Evolutionary conservation across 2,113 vertebrate species (phyloP).

Genomic region (Alaudala cheleensis): DNA sequence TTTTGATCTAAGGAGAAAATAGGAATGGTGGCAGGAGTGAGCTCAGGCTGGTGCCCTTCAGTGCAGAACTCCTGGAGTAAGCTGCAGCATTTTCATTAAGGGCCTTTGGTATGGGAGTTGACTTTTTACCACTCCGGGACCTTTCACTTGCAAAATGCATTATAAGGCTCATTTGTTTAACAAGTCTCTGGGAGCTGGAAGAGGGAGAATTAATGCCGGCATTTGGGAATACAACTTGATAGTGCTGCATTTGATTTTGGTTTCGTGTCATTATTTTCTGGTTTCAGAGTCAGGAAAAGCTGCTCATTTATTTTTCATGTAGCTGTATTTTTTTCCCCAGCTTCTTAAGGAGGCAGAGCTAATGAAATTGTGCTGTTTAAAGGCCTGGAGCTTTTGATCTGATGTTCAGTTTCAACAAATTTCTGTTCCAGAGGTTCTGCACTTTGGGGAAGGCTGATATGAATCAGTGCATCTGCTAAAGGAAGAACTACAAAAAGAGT

Average conservation of each 20-base stretch:
- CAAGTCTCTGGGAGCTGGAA: background rate
- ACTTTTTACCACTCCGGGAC: background rate
- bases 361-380: background rate
- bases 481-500: background rate
- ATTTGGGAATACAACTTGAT: background rate
- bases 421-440: background rate
- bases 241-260: constrained; percentile 34
- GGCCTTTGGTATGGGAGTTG: background rate
- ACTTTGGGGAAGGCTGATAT: background rate
- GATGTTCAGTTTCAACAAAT: background rate
- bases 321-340: background rate
- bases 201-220: background rate
- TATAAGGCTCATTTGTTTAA: constrained; percentile 35
- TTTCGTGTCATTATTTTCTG: constrained; percentile 35
- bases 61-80: background rate
- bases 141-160: constrained; percentile 13
- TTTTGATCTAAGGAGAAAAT: background rate
- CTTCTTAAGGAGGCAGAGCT: constrained; percentile 28
- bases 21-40: background rate
- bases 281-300: constrained; percentile 28
- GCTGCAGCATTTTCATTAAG: background rate
- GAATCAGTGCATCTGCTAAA: background rate
- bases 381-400: background rate
- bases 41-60: background rate
- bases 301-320: constrained; percentile 64